Base-by-base conservation (phyloP, 2,113 vertebrate species). In the Elaphurus davidianus region DNA sequence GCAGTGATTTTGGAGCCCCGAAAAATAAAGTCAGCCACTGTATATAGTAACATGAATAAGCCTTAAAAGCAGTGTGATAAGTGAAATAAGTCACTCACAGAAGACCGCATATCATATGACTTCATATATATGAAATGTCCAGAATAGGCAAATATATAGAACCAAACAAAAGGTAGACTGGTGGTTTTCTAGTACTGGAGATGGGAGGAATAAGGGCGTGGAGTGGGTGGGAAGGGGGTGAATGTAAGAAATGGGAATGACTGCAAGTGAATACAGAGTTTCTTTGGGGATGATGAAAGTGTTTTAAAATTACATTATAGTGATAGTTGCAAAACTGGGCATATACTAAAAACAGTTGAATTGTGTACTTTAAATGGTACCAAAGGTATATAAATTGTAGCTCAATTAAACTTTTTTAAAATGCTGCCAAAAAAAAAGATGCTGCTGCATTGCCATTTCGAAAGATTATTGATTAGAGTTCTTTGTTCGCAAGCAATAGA, bases 31-130 rank as follows among this genome's bases (percentile, higher is more conserved):
- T 67, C 64, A 36, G 64, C n/a, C 64, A 36, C 64, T 67, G n/a
- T 36, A 36, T 67, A 36, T 36, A 36, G 4, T 23, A 89, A 10
- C 16, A 0, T 55, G 27, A 27, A 67, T 71, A 17, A 97, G 64
- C 43, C 57, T n/a, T 40, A 91, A 85, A 96, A 96, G 76, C 87
- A 43, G 52, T 81, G 40, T 64, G 43, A 33, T 88, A 11, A 82
- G n/a, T 91, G 83, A 60, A 67, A 86, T 79, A 74, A 94, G 25
- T 54, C 64, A 87, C 30, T 81, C 81, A 89, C 76, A 59, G 60
- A 45, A 28, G 64, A 74, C 13, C 52, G 10, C 12, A 15, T 36
- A 30, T 67, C 54, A 1, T 81, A 36, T 74, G 28, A 33, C 28
- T 33, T 78, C 21, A 19, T 64, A 11, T 74, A 19, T 47, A 45